phyloP scores from a whole-genome alignment of 2,797 vertebrate genomes.

The Cyclopterus lumpus region DNA sequence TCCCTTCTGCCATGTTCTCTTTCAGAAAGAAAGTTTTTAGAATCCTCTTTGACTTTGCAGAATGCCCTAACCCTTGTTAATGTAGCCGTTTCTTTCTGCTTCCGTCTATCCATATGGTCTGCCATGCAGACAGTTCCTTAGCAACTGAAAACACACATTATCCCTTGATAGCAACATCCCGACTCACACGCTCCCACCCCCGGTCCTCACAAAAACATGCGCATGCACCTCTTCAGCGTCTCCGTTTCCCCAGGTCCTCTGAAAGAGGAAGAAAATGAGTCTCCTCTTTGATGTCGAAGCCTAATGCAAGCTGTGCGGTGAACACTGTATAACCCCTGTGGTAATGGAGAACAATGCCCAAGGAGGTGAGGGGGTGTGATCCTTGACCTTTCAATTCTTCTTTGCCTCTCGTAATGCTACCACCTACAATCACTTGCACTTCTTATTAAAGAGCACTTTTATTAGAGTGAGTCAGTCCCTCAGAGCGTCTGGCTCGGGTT shows the following conservation, averaged over 20 bases:
- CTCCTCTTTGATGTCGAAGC: conserved; percentile 62
- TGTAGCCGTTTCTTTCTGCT: conserved; percentile 59
- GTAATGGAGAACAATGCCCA: conserved; percentile 63
- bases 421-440: conserved; percentile 64
- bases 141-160: conserved; percentile 80
- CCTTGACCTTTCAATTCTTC: conserved; percentile 62
- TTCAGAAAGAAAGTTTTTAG: conserved; percentile 19
- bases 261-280: conserved; percentile 62
- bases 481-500: conserved; percentile 20
- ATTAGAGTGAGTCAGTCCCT: conserved; percentile 66
- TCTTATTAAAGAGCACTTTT: conserved; percentile 65
- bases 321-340: conserved; percentile 34
- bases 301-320: conserved; percentile 44
- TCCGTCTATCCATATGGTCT: conserved; percentile 54
- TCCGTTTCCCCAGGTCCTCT: conserved; percentile 59
- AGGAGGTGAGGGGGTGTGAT: conserved; percentile 49
- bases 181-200: conserved; percentile 37
- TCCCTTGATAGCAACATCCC: conserved; percentile 60
- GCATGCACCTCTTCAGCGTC: conserved; percentile 48
- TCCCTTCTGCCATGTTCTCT: conserved; percentile 14
- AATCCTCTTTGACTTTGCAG: conserved; percentile 41
- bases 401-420: conserved; percentile 63
- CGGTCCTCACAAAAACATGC: conserved; percentile 52
- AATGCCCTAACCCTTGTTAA: conserved; percentile 16
- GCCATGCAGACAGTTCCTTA: conserved; percentile 80